Evolutionary conservation across 2,888 invertebrate species (phyloP), one percentile per base, ranked within the genome.

Genomic region (Hypsopygia costalis): DNA sequence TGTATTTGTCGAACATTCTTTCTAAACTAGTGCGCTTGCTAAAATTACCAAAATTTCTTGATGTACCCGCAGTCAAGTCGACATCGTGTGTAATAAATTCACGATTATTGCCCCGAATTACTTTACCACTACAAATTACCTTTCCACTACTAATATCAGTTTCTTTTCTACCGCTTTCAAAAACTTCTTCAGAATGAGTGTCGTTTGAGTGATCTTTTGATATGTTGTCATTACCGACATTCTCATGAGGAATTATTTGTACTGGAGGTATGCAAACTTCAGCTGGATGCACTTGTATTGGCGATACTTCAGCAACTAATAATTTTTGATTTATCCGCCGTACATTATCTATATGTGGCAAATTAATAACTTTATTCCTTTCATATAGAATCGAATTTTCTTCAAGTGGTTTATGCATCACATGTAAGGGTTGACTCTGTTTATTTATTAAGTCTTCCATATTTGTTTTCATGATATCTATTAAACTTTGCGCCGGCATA

Each of bases 291-390:
- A 61, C 36, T 46, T 59, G 63, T 29, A 81, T 69, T 1, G 86
- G 83, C 4, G 74, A 63, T 0, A 85, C 74, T 65, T 82, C 77
- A 1, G 79, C 82, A 10, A 74, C 77, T 1, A 76, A 58, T 34
- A 86, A 55, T n/a, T 63, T 61, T 55, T 82, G 73, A 46, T 86
- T 83, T 8, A 74, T 64, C 8, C 67, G 64, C 10, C 80, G 68
- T 28, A 81, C 68, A 50, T 78, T 61, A 1, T 68, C 57, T 45
- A 78, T 75, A 48, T 82, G 69, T 6, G 80, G 79, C 21, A 82
- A 57, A 41, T 69, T 71, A 32, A 81, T 75, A 11, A 69, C 53
- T 62, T 67, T 80, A 25, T 67, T 72, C 52, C 80, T 69, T 43
- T 77, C 25, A 25, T 25, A 8, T 25, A 25, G 1, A 25, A 25